These are phyloP conservation scores for Oreochromis mossambicus DNA, from an alignment of 2,797 vertebrate genomes.

Conservation along the genomic window DNA sequence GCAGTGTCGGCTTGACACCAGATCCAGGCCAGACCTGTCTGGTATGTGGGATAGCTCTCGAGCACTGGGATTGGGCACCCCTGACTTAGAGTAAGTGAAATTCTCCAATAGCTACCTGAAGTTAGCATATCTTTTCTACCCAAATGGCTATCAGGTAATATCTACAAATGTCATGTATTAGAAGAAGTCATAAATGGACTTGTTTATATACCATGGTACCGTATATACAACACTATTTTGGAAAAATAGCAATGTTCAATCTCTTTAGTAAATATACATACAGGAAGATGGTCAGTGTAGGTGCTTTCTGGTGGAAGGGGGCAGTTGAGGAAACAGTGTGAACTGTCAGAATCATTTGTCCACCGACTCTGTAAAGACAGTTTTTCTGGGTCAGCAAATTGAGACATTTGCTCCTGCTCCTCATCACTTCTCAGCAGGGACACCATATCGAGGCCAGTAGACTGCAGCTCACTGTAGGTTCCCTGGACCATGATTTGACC, in stretches of 20 bases:
- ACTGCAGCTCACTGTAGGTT: conserved; percentile 81
- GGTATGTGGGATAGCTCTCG: fast-evolving
- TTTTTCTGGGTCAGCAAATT: background rate
- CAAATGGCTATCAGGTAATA: background rate
- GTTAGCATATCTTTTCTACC: background rate
- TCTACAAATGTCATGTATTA: background rate
- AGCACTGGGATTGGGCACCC: background rate
- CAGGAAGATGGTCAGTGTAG: conserved; percentile 24
- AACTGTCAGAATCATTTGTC: background rate
- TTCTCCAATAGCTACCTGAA: background rate
- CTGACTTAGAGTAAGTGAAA: background rate
- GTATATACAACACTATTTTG: background rate
- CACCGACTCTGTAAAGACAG: conserved; percentile 21
- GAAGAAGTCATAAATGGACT: background rate
- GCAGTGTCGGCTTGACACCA: too few relatives aligned
- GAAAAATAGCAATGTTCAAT: background rate
- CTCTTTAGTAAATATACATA: conserved; percentile 1
- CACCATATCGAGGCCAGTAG: conserved; percentile 78
- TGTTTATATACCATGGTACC: background rate
- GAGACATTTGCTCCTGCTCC: conserved; percentile 66
- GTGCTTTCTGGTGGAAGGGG: conserved; percentile 26
- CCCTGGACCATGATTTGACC: conserved; percentile 82
- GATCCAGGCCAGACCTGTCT: too few relatives aligned
- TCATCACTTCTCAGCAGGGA: conserved; percentile 61
- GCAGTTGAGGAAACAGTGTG: background rate